Evolutionary conservation across 2,113 vertebrate genomes (phyloP).

Genomic region (Cricetomys ansorgei): DNA sequence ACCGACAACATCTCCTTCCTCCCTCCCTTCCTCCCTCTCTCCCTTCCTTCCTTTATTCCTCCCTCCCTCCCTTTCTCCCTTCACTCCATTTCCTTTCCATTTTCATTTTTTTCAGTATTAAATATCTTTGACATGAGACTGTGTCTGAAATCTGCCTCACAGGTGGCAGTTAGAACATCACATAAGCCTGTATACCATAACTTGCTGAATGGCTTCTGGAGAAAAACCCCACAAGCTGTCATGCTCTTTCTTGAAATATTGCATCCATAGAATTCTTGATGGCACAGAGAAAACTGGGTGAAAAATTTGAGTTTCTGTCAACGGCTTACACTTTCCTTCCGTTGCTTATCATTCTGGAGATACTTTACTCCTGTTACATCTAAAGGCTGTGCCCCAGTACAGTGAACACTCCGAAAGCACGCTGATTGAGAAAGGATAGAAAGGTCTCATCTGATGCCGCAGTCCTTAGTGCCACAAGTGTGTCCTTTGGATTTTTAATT

Average conservation of each 20-base stretch:
- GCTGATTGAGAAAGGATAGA: neutral
- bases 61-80: neutral
- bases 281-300: neutral
- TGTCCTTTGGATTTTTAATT: neutral
- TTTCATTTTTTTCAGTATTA: neutral
- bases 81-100: neutral
- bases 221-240: neutral
- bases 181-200: neutral
- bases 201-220: too few relatives aligned
- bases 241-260: too few relatives aligned
- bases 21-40: neutral
- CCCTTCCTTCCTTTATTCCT: neutral
- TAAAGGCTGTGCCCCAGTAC: neutral
- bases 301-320: neutral
- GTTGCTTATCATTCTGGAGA: neutral
- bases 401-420: neutral
- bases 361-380: neutral
- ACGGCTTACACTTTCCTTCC: neutral
- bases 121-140: neutral
- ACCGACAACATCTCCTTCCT: neutral
- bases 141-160: too few relatives aligned
- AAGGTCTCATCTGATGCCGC: neutral
- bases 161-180: neutral
- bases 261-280: neutral
- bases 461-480: neutral